phyloP scores from a whole-genome alignment of 2,888 invertebrate species.

The Zaprionus obscuricornis region DNA sequence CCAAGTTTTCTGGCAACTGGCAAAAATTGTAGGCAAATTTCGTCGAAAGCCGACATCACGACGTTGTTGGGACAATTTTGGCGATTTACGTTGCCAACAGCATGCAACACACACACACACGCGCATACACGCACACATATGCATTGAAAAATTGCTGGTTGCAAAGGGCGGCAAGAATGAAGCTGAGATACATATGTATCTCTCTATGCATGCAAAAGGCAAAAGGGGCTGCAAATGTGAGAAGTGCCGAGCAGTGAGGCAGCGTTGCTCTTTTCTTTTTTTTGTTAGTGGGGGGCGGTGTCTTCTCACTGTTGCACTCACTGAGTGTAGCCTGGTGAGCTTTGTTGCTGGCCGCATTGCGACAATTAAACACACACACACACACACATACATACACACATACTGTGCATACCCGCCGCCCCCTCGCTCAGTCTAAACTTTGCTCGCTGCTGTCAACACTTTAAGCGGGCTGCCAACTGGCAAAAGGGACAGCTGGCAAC shows the following conservation, averaged over 20 bases:
- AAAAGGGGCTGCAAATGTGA: conserved; percentile 6
- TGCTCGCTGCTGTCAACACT: conserved; percentile 39
- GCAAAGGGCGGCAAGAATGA: conserved; percentile 8
- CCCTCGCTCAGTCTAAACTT: fast-evolving
- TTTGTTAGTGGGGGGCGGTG: too few relatives aligned
- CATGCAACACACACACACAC: conserved; percentile 37
- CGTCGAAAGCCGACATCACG: conserved; percentile 1
- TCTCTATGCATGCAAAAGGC: not conserved
- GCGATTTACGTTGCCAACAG: conserved; percentile 64
- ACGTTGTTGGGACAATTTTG: conserved; percentile 35
- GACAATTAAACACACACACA: conserved; percentile 66
- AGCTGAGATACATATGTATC: not conserved
- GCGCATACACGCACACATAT: conserved; percentile 21
- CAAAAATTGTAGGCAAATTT: conserved; percentile 22
- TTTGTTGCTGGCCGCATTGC: conserved; percentile 64
- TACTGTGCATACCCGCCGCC: conserved; percentile 16
- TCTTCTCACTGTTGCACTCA: conserved; percentile 23
- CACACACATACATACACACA: conserved; percentile 11
- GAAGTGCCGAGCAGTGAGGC: not conserved
- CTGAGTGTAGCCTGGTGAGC: conserved; percentile 45
- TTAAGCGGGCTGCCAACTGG: conserved; percentile 26
- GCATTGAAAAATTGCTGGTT: conserved; percentile 64
- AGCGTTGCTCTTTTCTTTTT: conserved; percentile 16
- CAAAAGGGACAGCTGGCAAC: conserved; percentile 27
- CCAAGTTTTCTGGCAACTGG: conserved; percentile 3